Evolutionary conservation across 1,140 invertebrate genomes (phyloP).

Genomic region (Battus philenor): DNA sequence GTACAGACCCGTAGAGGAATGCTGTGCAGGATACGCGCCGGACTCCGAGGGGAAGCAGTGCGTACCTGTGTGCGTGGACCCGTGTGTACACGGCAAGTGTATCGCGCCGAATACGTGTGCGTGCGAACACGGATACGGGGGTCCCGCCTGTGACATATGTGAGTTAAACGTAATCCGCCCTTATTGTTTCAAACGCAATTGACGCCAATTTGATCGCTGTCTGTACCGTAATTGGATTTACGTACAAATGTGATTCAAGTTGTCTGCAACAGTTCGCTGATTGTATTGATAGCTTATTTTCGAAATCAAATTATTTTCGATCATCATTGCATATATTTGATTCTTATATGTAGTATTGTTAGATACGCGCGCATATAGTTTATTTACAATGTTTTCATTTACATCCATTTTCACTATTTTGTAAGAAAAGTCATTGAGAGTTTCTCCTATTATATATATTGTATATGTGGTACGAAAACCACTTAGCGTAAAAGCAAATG

Average conservation of each 20-base stretch:
- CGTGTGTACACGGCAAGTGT: slow-evolving; percentile 91
- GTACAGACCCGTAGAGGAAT: slow-evolving; percentile 86
- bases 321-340: no score
- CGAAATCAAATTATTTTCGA: no score
- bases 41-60: slow-evolving; percentile 80
- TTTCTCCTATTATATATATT: no score
- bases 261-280: background rate
- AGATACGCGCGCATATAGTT: no score
- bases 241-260: slow-evolving; percentile 8
- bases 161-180: slow-evolving; percentile 65
- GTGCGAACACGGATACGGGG: slow-evolving; percentile 91
- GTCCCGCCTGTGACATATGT: slow-evolving; percentile 92
- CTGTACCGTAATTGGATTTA: slow-evolving; percentile 13
- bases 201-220: slow-evolving; percentile 1
- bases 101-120: slow-evolving; percentile 90
- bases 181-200: background rate
- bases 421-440: no score
- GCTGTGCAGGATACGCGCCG: slow-evolving; percentile 85
- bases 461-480: no score
- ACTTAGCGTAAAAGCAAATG: no score
- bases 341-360: no score
- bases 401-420: no score
- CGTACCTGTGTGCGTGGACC: slow-evolving; percentile 86
- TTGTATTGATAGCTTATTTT: no score
- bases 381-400: no score